These are phyloP conservation scores for Platysteira castanea DNA, from an alignment of 2,113 vertebrate species.

Conservation along the genomic window DNA sequence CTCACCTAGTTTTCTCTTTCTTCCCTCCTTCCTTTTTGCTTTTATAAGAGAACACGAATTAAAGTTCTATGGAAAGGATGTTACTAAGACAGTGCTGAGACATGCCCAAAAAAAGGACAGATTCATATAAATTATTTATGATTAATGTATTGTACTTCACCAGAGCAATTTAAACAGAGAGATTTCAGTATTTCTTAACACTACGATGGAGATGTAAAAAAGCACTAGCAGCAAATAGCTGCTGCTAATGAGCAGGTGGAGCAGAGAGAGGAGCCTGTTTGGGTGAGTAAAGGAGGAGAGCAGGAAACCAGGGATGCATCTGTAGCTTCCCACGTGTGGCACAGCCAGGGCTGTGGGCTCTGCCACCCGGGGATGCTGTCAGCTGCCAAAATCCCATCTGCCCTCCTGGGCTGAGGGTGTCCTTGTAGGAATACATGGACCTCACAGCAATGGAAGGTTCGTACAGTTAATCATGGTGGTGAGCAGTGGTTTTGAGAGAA, in stretches of 20 bases:
- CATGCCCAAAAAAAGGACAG: not conserved
- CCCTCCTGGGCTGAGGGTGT: accelerated
- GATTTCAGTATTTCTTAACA: not conserved
- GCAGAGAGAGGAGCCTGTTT: not conserved
- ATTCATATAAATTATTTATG: constrained; percentile 41
- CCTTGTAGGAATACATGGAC: accelerated
- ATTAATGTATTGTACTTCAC: not conserved
- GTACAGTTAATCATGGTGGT: accelerated
- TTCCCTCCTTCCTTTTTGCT: accelerated
- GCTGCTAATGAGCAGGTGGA: not conserved
- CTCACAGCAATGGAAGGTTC: not conserved
- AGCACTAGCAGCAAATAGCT: not conserved
- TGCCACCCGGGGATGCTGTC: not conserved
- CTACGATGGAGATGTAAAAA: not conserved
- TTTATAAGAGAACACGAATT: not conserved
- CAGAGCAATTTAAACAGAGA: not conserved
- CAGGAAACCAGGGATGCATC: accelerated
- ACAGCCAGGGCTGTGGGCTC: not conserved
- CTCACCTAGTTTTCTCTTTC: not conserved
- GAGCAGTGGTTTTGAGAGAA: accelerated
- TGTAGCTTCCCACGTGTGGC: accelerated
- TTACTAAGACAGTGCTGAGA: not conserved
- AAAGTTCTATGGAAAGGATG: not conserved
- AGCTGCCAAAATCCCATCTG: not conserved
- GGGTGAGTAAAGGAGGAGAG: not conserved